Evolutionary conservation across 1,140 invertebrate species (phyloP), one percentile per base, ranked within the genome.

Genomic region (Oedothorax gibbosus): DNA sequence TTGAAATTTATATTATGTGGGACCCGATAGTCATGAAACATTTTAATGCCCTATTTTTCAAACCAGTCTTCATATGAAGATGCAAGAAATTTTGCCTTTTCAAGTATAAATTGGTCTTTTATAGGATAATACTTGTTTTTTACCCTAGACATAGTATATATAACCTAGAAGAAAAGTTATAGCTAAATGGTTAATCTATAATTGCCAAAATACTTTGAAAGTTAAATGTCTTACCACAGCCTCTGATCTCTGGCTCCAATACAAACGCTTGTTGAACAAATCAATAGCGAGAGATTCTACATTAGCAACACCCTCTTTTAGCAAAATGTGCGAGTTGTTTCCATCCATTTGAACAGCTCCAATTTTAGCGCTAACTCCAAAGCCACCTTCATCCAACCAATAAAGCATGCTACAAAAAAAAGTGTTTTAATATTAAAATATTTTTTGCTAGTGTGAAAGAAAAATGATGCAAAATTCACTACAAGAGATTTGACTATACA

Each of bases 301-400:
- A 87, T 93, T 92, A 79, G 94, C 92, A 4, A 95, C 90, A 35
- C 91, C 89, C 53, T 92, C 90, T 14, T 93, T 92, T 0, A 94
- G 90, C 9, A 91, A 79, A 8, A 96, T 92, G 0, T 93, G 90
- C 0, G 96, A 92, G 86, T 95, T 93, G 0, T 93, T 92, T 0
- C 98, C 98, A 89, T 98, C 85, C 97, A 99, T 98, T 88, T 97
- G 95, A 0, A 96, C 96, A 87, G 94, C 93, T 0, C 94, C 97
- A 49, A 99, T 94, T 90, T 99, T 99, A n/a, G 77, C 0, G 94
- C 92, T 0, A 95, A 99, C 95, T 11, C 96, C 96, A 85, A 93
- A 94, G 15, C 96, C 96, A 8, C 98, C 98, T 87, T 96, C 95
- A 89, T 99, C 98, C 4, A 98, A 93, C 98, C 98, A 99, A 90